These are phyloP conservation scores for Drosophila kuntzei DNA, from an alignment of 2,888 invertebrate genomes.

Conservation along the genomic window DNA sequence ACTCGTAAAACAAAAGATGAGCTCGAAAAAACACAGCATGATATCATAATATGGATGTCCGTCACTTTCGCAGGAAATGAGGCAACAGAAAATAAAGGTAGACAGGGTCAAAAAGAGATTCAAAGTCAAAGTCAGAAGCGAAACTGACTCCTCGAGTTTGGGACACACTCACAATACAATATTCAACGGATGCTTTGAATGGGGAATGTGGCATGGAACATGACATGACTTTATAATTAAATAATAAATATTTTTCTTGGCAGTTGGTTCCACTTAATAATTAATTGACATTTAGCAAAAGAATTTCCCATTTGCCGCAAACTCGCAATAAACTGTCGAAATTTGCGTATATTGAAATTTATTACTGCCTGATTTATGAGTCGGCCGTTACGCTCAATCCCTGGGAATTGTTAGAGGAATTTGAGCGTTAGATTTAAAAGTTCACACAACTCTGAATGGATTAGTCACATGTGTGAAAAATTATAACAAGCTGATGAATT, in stretches of 20 bases:
- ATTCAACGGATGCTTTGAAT: constrained; percentile 44
- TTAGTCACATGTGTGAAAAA: constrained; percentile 60
- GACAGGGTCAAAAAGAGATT: constrained; percentile 35
- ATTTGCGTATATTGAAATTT: constrained; percentile 67
- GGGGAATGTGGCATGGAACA: constrained; percentile 40
- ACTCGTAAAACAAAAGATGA: constrained; percentile 40
- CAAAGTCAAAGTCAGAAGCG: constrained; percentile 10
- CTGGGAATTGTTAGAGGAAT: constrained; percentile 56
- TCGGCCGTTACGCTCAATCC: constrained; percentile 44
- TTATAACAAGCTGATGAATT: constrained; percentile 45
- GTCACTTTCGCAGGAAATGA: constrained; percentile 78
- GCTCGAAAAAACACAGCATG: constrained; percentile 60
- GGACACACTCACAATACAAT: constrained; percentile 37
- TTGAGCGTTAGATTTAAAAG: constrained; percentile 69
- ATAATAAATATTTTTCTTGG: constrained; percentile 47
- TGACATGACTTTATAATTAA: constrained; percentile 77
- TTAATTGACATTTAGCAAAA: constrained; percentile 78
- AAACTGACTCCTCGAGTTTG: constrained; percentile 25
- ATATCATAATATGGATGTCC: constrained; percentile 70
- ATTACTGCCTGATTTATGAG: constrained; percentile 73
- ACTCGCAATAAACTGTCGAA: constrained; percentile 48
- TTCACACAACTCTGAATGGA: constrained; percentile 19
- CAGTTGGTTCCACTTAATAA: constrained; percentile 65
- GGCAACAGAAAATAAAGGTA: constrained; percentile 57
- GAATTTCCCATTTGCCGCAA: constrained; percentile 53